phyloP scores from a whole-genome alignment of 2,113 vertebrate species.

The Phalacrocorax aristotelis region DNA sequence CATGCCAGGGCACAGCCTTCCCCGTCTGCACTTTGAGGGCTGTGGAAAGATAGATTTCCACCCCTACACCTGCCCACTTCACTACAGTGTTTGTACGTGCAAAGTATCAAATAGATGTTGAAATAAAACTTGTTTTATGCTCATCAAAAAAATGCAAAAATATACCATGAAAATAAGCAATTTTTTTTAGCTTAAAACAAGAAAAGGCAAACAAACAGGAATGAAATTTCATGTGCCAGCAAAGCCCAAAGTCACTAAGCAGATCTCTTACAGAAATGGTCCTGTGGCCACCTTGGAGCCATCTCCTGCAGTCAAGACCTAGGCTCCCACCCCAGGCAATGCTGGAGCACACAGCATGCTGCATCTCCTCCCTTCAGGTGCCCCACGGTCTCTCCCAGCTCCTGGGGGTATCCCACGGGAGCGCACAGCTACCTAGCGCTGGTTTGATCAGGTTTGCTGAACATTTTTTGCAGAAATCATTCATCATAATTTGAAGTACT shows the following conservation, averaged over 20 bases:
- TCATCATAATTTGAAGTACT: not conserved
- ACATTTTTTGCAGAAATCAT: not conserved
- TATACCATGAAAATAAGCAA: not conserved
- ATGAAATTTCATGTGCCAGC: not conserved
- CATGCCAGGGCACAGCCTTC: not conserved
- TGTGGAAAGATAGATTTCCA: not conserved
- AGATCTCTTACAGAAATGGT: not conserved
- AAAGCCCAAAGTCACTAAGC: not conserved
- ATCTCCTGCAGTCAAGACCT: no score
- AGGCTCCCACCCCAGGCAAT: not conserved
- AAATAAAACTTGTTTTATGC: not conserved
- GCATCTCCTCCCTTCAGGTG: not conserved
- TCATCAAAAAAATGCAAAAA: not conserved
- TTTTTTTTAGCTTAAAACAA: not conserved
- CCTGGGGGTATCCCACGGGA: not conserved
- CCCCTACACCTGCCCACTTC: not conserved
- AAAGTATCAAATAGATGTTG: not conserved
- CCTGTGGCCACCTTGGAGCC: not conserved
- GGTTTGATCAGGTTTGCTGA: not conserved
- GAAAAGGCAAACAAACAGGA: not conserved
- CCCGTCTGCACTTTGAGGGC: not conserved
- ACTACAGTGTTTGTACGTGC: not conserved
- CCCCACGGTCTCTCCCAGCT: not conserved
- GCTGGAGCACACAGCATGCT: not conserved
- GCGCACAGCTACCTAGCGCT: not conserved